Evolutionary conservation across 1,140 invertebrate genomes (phyloP).

Genomic region (Saxidomus purpurata): DNA sequence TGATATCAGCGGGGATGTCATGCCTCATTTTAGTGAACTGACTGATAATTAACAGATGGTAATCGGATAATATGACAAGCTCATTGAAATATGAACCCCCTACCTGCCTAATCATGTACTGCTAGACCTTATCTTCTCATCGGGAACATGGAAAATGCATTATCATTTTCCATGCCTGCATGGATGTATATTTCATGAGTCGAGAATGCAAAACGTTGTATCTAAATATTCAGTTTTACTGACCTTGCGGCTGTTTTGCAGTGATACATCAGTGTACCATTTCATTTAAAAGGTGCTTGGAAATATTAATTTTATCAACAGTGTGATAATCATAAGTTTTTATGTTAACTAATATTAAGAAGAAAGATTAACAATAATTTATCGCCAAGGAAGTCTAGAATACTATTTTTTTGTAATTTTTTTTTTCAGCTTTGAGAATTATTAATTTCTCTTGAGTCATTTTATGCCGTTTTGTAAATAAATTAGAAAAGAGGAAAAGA

Average conservation of each 20-base stretch:
- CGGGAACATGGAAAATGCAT: slow-evolving; percentile 60
- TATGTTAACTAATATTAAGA: neutral
- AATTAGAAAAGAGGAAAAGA: neutral
- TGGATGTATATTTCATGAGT: slow-evolving; percentile 12
- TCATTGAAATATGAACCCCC: slow-evolving; percentile 33
- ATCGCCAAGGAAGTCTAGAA: neutral
- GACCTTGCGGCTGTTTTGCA: too few species aligned
- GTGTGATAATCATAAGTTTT: neutral
- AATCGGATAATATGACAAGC: slow-evolving; percentile 35
- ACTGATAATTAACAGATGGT: slow-evolving; percentile 16
- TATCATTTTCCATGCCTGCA: slow-evolving; percentile 36
- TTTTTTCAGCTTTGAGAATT: neutral
- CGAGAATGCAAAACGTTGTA: too few species aligned
- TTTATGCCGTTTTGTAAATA: neutral
- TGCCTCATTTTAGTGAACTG: neutral
- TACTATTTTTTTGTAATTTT: neutral
- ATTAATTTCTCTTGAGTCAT: neutral
- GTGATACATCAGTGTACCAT: too few species aligned
- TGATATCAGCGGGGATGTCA: neutral
- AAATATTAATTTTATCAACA: neutral
- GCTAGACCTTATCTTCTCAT: slow-evolving; percentile 1
- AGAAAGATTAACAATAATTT: neutral
- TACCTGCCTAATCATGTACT: slow-evolving; percentile 8
- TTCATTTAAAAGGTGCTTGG: neutral
- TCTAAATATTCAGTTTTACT: too few species aligned